Evolutionary conservation across 2,888 invertebrate genomes (phyloP), one percentile per base, ranked within the genome.

Genomic region (Synanthedon vespiformis): DNA sequence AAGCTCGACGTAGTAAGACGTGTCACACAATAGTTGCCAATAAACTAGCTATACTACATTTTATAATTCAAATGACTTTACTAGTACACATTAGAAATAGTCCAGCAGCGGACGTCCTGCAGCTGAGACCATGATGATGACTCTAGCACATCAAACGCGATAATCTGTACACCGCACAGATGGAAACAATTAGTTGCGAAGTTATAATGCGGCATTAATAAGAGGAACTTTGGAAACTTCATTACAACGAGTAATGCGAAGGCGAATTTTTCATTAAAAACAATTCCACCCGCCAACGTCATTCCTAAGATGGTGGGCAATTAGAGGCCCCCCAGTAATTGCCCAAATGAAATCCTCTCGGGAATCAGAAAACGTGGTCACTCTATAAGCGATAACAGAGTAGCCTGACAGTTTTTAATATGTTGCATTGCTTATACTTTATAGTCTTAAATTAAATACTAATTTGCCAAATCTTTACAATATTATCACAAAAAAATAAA

Each of bases 231-330:
- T 54, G 55, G 51, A 52, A 56, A 54, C 53, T 55, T 56, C 58
- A 58, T 58, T 58, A 54, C 5, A 10, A 11, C 12, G 18, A n/a
- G 52, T 44, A 51, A 48, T 50, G 54, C 41, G 53, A 49, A 41
- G 53, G 54, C 48, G 73, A 64, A 73, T 74, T 75, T 76, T 76
- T 76, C 74, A 74, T 77, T 75, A 72, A 76, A 76, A 75, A 74
- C 74, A 76, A 74, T 76, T 72, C 69, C 70, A 65, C 58, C 57
- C 53, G 64, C 60, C 64, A 65, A 61, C 67, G 67, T 67, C 68
- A 67, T 74, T 73, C 65, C 66, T 67, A 63, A 67, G 74, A 74
- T 72, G 74, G 70, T 63, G 60, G 63, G 70, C 71, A 74, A 76
- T 76, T 76, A 76, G 73, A 67, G 63, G 68, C 58, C 58, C 49